These are phyloP conservation scores for Drosophila antonietae DNA, from an alignment of 2,888 invertebrate species.

Conservation along the genomic window DNA sequence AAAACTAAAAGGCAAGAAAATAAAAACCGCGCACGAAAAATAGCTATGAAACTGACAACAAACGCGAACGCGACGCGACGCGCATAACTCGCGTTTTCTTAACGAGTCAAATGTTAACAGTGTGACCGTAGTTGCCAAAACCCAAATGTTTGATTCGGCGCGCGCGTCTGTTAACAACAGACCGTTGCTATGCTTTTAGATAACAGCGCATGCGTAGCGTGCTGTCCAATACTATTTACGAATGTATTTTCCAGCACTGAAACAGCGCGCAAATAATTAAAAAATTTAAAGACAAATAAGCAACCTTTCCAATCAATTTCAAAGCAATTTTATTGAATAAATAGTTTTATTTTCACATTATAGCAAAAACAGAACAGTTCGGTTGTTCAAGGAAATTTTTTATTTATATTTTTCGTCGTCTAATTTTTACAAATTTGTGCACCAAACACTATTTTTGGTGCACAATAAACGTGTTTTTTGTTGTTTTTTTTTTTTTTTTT, in stretches of 20 bases:
- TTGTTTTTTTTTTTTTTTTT: not conserved
- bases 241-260: conserved; percentile 27
- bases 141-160: conserved; percentile 42
- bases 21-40: conserved; percentile 39
- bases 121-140: conserved; percentile 49
- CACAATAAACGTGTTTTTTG: not conserved
- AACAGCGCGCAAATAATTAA: conserved; percentile 6
- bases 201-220: conserved; percentile 68
- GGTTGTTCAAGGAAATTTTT: not conserved
- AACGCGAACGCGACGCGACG: conserved; percentile 69
- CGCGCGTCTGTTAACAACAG: conserved; percentile 55
- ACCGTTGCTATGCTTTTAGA: conserved; percentile 31
- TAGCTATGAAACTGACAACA: conserved; percentile 60
- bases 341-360: not conserved
- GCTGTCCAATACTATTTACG: conserved; percentile 50
- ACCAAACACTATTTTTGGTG: not conserved
- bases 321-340: not conserved
- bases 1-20: conserved; percentile 35
- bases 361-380: not conserved
- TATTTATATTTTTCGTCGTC: conserved; percentile 9
- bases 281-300: not conserved
- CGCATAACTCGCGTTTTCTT: conserved; percentile 59
- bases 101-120: conserved; percentile 48
- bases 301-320: not conserved
- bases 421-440: not conserved